Evolutionary conservation across 2,113 vertebrate genomes (phyloP), one percentile per base, ranked within the genome.

Genomic region (Oostethus manadensis): DNA sequence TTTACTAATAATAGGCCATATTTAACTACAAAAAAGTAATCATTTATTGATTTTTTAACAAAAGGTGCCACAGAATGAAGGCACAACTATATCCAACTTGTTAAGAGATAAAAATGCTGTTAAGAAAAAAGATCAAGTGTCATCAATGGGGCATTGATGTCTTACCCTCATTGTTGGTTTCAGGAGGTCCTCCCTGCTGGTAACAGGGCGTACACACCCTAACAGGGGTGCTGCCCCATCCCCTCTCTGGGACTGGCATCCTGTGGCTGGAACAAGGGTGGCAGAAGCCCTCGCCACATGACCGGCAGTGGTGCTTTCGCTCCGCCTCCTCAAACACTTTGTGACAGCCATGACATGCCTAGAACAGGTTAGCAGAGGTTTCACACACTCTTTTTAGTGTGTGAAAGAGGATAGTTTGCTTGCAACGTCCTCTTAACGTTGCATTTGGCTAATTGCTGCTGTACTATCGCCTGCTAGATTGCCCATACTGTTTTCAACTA

Each of bases 221-320:
- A 16, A 93, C 92, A 0, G 92, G 89, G 1, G 72, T 71, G 11
- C 58, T 81, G 10, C 91, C 92, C 92, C 92, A 93, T 49, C 92
- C 92, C 40, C 87, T 54, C 76, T 92, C 90, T 0, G 91, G 91
- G 15, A 93, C 92, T 0, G 90, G 89, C 89, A 91, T 90, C 69
- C 86, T 88, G 60, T 76, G 83, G 50, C 74, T 86, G 67, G 92
- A 92, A 68, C 92, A 93, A 47, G 75, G 82, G 38, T 92, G 89
- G 59, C 92, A 93, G 84, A 92, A 93, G 3, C 92, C 92, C 63
- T 93, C 90, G 0, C 92, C 92, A 11, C 92, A 93, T 0, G 86
- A 83, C 1, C 92, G 84, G 47, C 92, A 93, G 80, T 93, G 92
- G 65, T 93, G 92, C 66, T 91, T 93, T 76, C 88, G 85, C 60